Conservation (phyloP, 2,113 vertebrate species). For the Verasper variegatus region DNA sequence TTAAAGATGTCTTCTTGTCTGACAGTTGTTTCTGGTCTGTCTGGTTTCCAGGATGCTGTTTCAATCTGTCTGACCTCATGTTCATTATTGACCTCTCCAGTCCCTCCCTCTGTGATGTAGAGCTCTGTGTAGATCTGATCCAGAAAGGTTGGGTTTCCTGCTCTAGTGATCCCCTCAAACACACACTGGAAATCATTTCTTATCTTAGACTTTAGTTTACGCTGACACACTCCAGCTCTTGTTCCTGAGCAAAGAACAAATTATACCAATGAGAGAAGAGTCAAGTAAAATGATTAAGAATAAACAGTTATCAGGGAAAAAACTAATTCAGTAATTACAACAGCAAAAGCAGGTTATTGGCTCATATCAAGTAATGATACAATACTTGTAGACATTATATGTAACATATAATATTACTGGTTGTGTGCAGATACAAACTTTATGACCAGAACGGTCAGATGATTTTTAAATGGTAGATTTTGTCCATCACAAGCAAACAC, state of each 20-base stretch:
- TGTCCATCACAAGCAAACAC: neutral
- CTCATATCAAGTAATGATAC: neutral
- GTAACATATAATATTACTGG: no score
- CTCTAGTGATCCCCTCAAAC: neutral
- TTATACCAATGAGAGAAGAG: neutral
- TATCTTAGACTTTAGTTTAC: neutral
- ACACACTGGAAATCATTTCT: neutral
- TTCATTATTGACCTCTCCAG: constrained; percentile 29
- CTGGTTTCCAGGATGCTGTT: constrained; percentile 30
- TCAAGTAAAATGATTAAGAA: neutral
- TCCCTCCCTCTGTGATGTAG: constrained; percentile 59
- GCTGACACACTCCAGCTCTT: neutral
- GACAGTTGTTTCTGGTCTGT: neutral
- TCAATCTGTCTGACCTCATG: constrained; percentile 64
- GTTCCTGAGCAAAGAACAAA: neutral
- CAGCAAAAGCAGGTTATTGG: neutral
- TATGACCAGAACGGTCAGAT: no score
- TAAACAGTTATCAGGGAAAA: neutral
- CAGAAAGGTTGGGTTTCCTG: constrained; percentile 28
- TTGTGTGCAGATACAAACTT: no score
- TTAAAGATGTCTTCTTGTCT: neutral
- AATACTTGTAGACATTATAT: neutral
- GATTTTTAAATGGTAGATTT: no score
- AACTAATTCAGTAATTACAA: no score
- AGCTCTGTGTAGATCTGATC: constrained; percentile 63